Evolutionary conservation across 2,888 invertebrate species (phyloP).

Genomic region (Drosophila rubida): DNA sequence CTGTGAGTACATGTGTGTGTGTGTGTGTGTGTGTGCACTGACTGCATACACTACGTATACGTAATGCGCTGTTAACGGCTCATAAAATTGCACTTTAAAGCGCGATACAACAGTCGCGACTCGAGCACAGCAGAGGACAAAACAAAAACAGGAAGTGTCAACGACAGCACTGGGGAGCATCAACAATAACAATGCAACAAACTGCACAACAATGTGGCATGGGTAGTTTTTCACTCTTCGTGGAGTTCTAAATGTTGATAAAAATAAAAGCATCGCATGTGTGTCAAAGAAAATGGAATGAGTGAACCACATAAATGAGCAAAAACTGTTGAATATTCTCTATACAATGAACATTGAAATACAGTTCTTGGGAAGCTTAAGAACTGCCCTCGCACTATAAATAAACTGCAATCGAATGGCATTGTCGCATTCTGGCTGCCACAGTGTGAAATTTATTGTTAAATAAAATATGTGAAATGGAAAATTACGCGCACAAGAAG

Average conservation of each 20-base stretch:
- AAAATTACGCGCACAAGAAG: constrained; percentile 1
- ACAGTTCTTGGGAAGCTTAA: not conserved
- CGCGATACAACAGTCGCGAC: constrained; percentile 48
- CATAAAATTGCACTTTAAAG: constrained; percentile 76
- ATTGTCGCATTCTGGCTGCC: constrained; percentile 45
- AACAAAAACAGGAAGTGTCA: constrained; percentile 73
- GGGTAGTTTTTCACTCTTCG: constrained; percentile 19
- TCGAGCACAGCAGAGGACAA: constrained; percentile 41
- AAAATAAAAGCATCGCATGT: not conserved
- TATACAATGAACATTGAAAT: too few species aligned
- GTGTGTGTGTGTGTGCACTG: not conserved
- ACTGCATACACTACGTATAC: constrained; percentile 49
- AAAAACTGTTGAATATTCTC: not conserved
- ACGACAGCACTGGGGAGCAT: constrained; percentile 42
- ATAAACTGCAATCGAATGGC: constrained; percentile 25
- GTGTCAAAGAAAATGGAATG: not conserved
- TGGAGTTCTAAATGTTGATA: not conserved
- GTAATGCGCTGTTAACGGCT: constrained; percentile 71
- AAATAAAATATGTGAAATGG: constrained; percentile 18
- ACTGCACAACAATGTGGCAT: constrained; percentile 19
- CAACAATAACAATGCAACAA: constrained; percentile 31
- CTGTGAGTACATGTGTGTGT: constrained; percentile 1
- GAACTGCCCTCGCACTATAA: constrained; percentile 22
- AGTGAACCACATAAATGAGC: constrained; percentile 13
- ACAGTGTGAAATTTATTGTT: constrained; percentile 32